A percentile compares a stretch with the other conserved stretches of the same genome.
Evolutionary conservation across 2,888 invertebrate genomes (phyloP).

Genomic region (Orthosia gothica): DNA sequence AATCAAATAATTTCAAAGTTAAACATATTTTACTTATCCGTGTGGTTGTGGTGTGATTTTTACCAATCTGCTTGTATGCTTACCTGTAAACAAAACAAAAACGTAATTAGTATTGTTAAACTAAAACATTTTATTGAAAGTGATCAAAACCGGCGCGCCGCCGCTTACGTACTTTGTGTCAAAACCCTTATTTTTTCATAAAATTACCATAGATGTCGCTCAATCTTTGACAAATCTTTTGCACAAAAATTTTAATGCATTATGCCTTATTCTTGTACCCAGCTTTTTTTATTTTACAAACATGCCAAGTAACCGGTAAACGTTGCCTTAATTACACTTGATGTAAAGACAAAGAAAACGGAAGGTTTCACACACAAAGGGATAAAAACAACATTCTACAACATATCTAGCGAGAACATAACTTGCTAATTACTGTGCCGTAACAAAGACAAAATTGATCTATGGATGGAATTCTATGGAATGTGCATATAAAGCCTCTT

Average conservation of each 20-base stretch:
- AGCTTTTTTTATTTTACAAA: constrained; percentile 5
- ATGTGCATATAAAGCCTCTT: constrained; percentile 21
- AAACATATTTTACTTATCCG: not conserved
- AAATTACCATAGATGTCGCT: not conserved
- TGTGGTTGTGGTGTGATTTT: constrained; percentile 5
- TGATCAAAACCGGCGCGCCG: too few relatives aligned
- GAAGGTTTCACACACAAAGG: constrained; percentile 56
- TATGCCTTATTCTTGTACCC: constrained; percentile 11
- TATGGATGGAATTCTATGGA: constrained; percentile 9
- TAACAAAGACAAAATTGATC: constrained; percentile 54
- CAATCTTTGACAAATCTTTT: not conserved
- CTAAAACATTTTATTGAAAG: too few relatives aligned
- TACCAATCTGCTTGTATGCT: constrained; percentile 24
- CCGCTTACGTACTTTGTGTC: too few relatives aligned
- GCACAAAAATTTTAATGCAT: not conserved
- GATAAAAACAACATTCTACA: constrained; percentile 60
- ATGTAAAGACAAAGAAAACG: constrained; percentile 56
- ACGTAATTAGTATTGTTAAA: constrained; percentile 3
- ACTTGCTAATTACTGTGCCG: constrained; percentile 35
- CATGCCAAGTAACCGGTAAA: not conserved
- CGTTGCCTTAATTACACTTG: constrained; percentile 29
- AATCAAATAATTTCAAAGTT: not conserved
- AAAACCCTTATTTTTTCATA: not conserved
- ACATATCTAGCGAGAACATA: constrained; percentile 35
- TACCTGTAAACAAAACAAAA: constrained; percentile 62